These are phyloP conservation scores for Molossus molossus DNA, from an alignment of 2,797 vertebrate species.

Conservation along the genomic window DNA sequence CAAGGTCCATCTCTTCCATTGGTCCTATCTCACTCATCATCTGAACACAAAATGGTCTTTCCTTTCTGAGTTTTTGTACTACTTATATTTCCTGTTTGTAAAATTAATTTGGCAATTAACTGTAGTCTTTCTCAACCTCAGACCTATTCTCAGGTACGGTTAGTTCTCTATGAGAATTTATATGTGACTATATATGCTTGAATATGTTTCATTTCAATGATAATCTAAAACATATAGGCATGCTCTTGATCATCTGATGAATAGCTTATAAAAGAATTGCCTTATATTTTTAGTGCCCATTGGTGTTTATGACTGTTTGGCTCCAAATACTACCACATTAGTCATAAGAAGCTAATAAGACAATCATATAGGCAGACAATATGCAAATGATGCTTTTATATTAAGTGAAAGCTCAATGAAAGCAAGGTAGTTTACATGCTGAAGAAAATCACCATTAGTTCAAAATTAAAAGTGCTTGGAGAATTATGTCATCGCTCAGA, in stretches of 20 bases:
- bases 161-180: slow-evolving; percentile 23
- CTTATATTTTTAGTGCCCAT: background rate
- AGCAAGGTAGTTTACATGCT: background rate
- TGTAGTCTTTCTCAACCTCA: background rate
- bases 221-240: background rate
- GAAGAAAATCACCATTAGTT: background rate
- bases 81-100: background rate
- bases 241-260: background rate
- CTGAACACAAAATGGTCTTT: slow-evolving; percentile 17
- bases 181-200: background rate
- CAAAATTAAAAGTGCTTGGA: background rate
- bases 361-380: background rate
- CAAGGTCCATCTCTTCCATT: background rate
- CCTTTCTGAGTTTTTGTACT: background rate
- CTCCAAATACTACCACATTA: background rate
- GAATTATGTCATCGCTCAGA: background rate
- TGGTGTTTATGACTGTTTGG: background rate
- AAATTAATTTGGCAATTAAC: background rate
- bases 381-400: slow-evolving; percentile 10
- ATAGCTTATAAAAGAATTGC: background rate
- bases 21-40: background rate
- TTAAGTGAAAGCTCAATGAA: slow-evolving; percentile 42
- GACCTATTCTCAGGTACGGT: background rate
- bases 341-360: slow-evolving; percentile 15
- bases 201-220: background rate